Evolutionary conservation across 2,113 vertebrate genomes (phyloP).

Genomic region (Macrotus californicus): DNA sequence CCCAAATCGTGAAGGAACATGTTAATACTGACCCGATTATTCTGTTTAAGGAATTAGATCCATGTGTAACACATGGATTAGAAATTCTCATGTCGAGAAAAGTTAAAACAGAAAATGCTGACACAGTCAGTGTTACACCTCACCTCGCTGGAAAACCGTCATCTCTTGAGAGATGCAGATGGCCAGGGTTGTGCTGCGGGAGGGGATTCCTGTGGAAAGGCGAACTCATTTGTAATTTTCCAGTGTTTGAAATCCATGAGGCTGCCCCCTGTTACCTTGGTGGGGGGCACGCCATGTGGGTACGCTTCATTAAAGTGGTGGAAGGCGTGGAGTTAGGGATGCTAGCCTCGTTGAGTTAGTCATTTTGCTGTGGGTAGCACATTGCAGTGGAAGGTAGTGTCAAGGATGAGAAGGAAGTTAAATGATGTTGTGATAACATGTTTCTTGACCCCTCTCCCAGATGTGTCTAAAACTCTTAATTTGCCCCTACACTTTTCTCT

Average conservation of each 20-base stretch:
- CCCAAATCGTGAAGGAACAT: not conserved
- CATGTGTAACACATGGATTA: not conserved
- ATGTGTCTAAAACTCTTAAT: not conserved
- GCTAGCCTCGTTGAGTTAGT: not conserved
- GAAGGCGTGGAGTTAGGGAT: not conserved
- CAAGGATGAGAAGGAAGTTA: constrained; percentile 22
- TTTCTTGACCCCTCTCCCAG: not conserved
- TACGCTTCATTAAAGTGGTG: constrained; percentile 27
- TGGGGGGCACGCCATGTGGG: not conserved
- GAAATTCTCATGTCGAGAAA: not conserved
- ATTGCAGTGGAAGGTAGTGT: constrained; percentile 24
- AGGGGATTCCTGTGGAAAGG: constrained; percentile 7
- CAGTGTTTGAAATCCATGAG: not conserved
- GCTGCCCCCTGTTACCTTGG: not conserved
- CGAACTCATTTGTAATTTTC: not conserved
- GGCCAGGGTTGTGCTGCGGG: not conserved
- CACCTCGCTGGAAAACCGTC: not conserved
- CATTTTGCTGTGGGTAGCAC: not conserved
- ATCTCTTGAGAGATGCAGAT: not conserved
- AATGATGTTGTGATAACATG: constrained; percentile 13
- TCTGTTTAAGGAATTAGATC: not conserved
- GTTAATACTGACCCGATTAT: not conserved
- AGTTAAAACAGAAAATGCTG: constrained; percentile 1
- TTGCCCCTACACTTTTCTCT: not conserved
- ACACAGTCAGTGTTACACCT: not conserved